These are phyloP conservation scores for Lepidurus arcticus DNA, from an alignment of 1,140 invertebrate species.

Conservation along the genomic window DNA sequence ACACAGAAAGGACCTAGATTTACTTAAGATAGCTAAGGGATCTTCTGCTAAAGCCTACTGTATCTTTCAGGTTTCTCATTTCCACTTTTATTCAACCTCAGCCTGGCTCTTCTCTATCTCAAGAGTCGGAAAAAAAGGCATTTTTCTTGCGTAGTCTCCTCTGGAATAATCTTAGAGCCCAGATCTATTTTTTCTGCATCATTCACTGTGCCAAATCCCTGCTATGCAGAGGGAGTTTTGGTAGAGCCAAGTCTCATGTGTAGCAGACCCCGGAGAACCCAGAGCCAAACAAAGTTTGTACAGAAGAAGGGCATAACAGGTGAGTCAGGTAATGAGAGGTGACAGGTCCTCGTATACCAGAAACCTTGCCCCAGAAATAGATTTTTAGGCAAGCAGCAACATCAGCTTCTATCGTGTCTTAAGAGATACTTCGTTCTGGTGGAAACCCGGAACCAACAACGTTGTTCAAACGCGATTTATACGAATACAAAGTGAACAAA, in stretches of 20 bases:
- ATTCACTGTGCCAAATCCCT: too few relatives aligned
- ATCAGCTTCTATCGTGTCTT: too few relatives aligned
- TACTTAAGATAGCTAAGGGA: too few relatives aligned
- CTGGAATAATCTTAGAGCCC: too few relatives aligned
- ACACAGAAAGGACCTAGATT: too few relatives aligned
- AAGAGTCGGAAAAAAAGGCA: neutral
- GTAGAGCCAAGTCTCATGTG: neutral
- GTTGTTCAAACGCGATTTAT: neutral
- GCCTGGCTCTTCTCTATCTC: too few relatives aligned
- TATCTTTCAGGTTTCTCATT: too few relatives aligned
- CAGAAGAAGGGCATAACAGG: neutral
- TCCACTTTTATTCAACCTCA: too few relatives aligned
- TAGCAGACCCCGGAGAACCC: neutral
- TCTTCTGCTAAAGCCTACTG: too few relatives aligned
- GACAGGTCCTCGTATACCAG: slow-evolving; percentile 20
- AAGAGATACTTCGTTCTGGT: slow-evolving; percentile 13
- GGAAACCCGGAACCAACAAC: neutral
- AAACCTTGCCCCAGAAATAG: neutral
- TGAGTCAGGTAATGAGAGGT: slow-evolving; percentile 20
- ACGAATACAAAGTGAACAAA: neutral
- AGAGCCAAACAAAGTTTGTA: neutral
- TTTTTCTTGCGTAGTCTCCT: neutral
- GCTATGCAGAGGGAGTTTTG: neutral
- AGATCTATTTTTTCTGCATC: too few relatives aligned
- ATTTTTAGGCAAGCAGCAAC: too few relatives aligned